Conservation (phyloP, 2,113 vertebrate species). For the Chaetorhynchus papuensis region DNA sequence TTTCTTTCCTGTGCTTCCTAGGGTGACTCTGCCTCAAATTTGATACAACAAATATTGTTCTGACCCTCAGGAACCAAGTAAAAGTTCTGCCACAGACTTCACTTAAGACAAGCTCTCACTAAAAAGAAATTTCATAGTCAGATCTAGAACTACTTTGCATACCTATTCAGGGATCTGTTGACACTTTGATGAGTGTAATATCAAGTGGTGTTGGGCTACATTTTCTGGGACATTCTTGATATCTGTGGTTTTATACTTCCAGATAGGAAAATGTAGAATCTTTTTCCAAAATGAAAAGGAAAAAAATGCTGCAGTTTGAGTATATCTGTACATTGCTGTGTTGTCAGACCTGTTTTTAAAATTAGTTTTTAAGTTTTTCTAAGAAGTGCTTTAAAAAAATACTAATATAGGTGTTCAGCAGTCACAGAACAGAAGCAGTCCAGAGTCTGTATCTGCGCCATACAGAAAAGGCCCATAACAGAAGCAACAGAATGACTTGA, state of each 20-base stretch:
- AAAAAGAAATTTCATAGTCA: background rate
- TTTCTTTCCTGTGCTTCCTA: background rate
- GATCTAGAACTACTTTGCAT: background rate
- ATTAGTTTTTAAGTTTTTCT: background rate
- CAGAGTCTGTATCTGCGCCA: conserved; percentile 10
- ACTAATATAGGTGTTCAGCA: conserved; percentile 17
- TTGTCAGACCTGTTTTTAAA: background rate
- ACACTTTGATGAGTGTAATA: background rate
- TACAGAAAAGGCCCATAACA: conserved; percentile 29
- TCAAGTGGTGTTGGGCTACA: background rate
- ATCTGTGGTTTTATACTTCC: background rate
- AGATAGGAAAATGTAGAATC: background rate
- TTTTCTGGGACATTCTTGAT: background rate
- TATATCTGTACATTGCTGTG: background rate
- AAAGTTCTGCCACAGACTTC: background rate
- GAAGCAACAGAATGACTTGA: conserved; percentile 33
- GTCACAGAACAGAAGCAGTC: conserved; percentile 20
- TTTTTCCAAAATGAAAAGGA: background rate
- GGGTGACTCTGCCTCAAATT: background rate
- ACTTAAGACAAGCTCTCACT: background rate
- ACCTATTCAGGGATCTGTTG: background rate
- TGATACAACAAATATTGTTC: background rate
- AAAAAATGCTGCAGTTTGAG: background rate
- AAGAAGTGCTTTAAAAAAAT: background rate
- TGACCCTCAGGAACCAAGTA: background rate